These are phyloP conservation scores for Arenaria interpres DNA, from an alignment of 2,113 vertebrate genomes.

Conservation along the genomic window DNA sequence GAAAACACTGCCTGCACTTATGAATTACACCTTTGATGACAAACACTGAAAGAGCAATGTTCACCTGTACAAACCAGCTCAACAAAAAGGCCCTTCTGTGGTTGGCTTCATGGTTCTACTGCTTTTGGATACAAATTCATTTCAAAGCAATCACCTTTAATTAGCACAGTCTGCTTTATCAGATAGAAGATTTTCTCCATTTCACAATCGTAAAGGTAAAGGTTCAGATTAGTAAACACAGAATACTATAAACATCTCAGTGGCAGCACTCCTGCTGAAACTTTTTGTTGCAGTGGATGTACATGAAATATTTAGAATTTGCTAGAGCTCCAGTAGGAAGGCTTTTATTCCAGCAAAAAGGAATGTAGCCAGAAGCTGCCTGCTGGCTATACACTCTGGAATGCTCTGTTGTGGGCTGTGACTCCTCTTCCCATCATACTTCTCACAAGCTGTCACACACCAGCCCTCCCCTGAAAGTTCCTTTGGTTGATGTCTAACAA, in stretches of 20 bases:
- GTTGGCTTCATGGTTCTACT: background rate
- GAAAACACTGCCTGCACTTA: background rate
- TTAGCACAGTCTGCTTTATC: background rate
- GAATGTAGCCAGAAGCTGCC: constrained; percentile 54
- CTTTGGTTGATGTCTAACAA: constrained; percentile 37
- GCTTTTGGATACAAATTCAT: background rate
- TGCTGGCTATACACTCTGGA: constrained; percentile 25
- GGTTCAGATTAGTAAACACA: background rate
- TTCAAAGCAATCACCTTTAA: background rate
- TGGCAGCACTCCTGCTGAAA: background rate
- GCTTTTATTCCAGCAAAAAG: constrained; percentile 63
- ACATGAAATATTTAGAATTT: constrained; percentile 65
- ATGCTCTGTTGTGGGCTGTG: background rate
- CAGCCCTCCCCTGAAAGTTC: background rate
- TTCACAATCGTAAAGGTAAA: background rate
- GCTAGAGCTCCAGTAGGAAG: constrained; percentile 26
- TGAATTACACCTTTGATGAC: background rate
- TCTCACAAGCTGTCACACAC: constrained; percentile 35
- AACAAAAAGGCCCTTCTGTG: background rate
- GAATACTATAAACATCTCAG: background rate
- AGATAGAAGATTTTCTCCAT: background rate
- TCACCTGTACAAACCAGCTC: background rate
- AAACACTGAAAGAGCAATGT: background rate
- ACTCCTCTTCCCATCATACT: background rate
- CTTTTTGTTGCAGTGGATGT: background rate